A percentile compares a stretch with the other conserved stretches of the same genome.
These are phyloP conservation scores for Coboldia fuscipes DNA, from an alignment of 1,140 invertebrate genomes.

Conservation along the genomic window DNA sequence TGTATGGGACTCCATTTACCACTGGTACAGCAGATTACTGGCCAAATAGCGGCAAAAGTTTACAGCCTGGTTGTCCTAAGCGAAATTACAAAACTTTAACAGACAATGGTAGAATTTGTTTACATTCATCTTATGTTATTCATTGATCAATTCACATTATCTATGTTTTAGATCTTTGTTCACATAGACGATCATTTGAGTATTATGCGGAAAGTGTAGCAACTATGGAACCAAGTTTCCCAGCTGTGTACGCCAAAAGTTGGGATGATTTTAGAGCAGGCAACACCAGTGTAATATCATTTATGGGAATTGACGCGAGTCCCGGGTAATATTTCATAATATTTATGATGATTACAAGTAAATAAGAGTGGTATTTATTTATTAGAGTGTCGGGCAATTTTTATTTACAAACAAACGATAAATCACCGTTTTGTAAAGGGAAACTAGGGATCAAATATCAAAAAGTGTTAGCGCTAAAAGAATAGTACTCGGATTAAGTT, in stretches of 20 bases:
- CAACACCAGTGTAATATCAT: conserved; percentile 4
- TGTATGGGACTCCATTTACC: conserved; percentile 27
- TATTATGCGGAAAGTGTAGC: conserved; percentile 34
- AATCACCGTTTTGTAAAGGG: conserved; percentile 18
- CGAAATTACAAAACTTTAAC: conserved; percentile 17
- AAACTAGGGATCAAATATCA: conserved; percentile 11
- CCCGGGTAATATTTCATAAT: not conserved
- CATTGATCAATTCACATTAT: not conserved
- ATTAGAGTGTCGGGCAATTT: conserved; percentile 17
- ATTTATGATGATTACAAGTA: not conserved
- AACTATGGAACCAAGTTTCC: conserved; percentile 22
- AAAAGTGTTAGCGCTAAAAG: too few species aligned
- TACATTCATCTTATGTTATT: not conserved
- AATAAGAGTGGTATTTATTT: conserved; percentile 3
- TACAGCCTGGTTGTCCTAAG: conserved; percentile 32
- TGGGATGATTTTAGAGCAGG: conserved; percentile 21
- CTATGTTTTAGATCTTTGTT: conserved; percentile 30
- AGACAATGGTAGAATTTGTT: conserved; percentile 10
- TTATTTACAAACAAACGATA: conserved; percentile 22
- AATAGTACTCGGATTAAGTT: too few species aligned
- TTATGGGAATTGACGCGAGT: conserved; percentile 14
- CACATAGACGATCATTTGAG: conserved; percentile 36
- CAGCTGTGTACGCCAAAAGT: conserved; percentile 18
- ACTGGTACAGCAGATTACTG: conserved; percentile 38
- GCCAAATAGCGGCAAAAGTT: conserved; percentile 31